Evolutionary conservation across 2,888 invertebrate genomes (phyloP).

Genomic region (Drosophila kanekoi): DNA sequence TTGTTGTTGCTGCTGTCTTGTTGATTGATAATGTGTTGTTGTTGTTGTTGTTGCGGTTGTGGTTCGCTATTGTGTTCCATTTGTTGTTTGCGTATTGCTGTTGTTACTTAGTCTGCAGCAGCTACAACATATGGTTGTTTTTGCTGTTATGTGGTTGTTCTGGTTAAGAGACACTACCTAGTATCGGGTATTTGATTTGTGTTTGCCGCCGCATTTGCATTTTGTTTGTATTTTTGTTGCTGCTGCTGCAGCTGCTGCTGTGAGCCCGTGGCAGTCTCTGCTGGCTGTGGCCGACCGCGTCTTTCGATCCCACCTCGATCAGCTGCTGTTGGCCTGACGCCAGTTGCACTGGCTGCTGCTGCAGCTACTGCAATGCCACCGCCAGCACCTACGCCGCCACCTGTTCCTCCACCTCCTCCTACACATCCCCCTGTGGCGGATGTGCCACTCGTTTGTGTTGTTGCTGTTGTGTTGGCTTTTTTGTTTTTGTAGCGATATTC

Average conservation of each 20-base stretch:
- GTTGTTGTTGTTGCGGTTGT: conserved; percentile 42
- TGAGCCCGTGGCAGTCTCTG: conserved; percentile 78
- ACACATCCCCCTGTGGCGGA: conserved; percentile 59
- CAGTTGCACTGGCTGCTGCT: conserved; percentile 62
- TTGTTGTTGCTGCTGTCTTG: conserved; percentile 28
- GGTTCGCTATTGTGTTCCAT: conserved; percentile 39
- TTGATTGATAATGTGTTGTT: conserved; percentile 51
- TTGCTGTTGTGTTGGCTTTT: conserved; percentile 76
- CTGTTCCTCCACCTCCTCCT: conserved; percentile 29
- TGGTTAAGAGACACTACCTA: conserved; percentile 84
- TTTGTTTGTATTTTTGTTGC: conserved; percentile 83
- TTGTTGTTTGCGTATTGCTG: conserved; percentile 57
- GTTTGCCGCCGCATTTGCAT: conserved; percentile 78
- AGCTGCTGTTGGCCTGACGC: conserved; percentile 78
- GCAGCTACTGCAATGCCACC: conserved; percentile 41
- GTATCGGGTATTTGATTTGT: conserved; percentile 85
- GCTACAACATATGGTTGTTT: conserved; percentile 41
- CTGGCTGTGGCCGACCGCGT: conserved; percentile 82
- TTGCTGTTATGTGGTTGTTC: conserved; percentile 47
- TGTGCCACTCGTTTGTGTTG: conserved; percentile 73
- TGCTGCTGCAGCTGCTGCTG: conserved; percentile 66
- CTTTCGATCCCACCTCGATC: conserved; percentile 82
- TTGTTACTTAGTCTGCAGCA: conserved; percentile 42
- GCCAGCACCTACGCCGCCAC: conserved; percentile 45
- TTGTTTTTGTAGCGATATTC: conserved; percentile 81